phyloP scores from a whole-genome alignment of 2,113 vertebrate genomes.

The Ptyas mucosa region DNA sequence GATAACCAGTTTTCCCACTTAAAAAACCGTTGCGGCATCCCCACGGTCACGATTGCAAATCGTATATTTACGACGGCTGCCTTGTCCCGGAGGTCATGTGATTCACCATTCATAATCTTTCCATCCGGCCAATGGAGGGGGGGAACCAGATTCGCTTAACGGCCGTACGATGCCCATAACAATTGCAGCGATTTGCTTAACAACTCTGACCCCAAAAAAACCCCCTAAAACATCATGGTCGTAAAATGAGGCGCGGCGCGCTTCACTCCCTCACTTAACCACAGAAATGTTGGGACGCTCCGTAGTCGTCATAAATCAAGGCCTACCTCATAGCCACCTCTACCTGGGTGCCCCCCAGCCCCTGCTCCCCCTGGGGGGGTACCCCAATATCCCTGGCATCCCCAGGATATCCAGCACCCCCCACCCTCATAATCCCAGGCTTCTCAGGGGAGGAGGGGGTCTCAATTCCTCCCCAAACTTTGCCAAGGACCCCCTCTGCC shows the following conservation, averaged over 20 bases:
- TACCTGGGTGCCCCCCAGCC: not conserved
- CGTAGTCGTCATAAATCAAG: not conserved
- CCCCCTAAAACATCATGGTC: rapidly evolving
- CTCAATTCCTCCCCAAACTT: not conserved
- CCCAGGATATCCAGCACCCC: too few species aligned
- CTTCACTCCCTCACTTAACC: not conserved
- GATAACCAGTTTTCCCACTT: too few species aligned
- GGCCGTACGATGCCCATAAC: not conserved
- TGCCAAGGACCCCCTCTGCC: not conserved
- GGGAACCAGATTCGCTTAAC: not conserved
- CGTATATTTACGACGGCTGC: too few species aligned
- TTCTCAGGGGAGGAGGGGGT: not conserved
- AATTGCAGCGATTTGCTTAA: not conserved
- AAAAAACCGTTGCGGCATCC: too few species aligned
- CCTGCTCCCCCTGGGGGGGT: not conserved
- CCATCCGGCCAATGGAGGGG: too few species aligned
- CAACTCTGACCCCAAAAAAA: not conserved
- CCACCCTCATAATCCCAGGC: not conserved
- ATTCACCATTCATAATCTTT: too few species aligned
- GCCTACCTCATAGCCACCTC: not conserved
- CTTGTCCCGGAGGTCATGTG: too few species aligned
- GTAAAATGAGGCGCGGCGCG: not conserved
- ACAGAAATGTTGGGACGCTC: not conserved
- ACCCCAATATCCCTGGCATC: not conserved
- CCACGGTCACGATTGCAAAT: too few species aligned